Evolutionary conservation across 2,113 vertebrate species (phyloP).

Genomic region (Anarhynchus alexandrinus): DNA sequence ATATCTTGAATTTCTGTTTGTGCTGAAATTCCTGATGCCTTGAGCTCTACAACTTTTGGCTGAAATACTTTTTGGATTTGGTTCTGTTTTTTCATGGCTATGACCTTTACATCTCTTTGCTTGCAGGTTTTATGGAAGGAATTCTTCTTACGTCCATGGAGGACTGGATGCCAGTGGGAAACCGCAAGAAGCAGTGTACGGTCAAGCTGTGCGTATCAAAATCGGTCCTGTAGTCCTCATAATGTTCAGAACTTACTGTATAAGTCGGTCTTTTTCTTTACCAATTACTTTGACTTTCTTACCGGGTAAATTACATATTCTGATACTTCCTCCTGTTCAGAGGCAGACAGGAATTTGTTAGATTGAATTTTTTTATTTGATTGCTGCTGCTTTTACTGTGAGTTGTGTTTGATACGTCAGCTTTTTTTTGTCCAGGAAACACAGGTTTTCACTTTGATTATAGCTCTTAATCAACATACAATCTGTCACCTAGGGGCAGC

Average conservation of each 20-base stretch:
- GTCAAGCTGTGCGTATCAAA: conserved; percentile 89
- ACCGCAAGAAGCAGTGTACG: conserved; percentile 93
- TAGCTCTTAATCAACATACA: background rate
- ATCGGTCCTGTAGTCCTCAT: background rate
- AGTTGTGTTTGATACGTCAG: background rate
- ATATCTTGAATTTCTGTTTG: background rate
- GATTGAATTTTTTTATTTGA: background rate
- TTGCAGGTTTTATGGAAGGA: conserved; percentile 94
- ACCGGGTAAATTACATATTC: accelerated
- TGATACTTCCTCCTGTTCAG: background rate
- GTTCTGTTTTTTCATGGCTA: background rate
- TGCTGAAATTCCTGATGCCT: background rate
- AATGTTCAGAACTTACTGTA: background rate
- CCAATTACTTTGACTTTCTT: background rate
- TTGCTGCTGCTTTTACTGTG: background rate
- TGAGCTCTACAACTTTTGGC: background rate
- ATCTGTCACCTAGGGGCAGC: background rate
- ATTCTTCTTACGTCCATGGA: conserved; percentile 96
- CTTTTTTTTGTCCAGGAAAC: background rate
- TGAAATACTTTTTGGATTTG: background rate
- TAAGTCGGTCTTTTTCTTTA: background rate
- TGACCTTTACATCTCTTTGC: background rate
- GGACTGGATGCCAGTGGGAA: conserved; percentile 93
- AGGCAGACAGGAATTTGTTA: background rate
- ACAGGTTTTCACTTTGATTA: background rate